phyloP scores from a whole-genome alignment of 2,113 vertebrate genomes.

The Phyllostomus hastatus region DNA sequence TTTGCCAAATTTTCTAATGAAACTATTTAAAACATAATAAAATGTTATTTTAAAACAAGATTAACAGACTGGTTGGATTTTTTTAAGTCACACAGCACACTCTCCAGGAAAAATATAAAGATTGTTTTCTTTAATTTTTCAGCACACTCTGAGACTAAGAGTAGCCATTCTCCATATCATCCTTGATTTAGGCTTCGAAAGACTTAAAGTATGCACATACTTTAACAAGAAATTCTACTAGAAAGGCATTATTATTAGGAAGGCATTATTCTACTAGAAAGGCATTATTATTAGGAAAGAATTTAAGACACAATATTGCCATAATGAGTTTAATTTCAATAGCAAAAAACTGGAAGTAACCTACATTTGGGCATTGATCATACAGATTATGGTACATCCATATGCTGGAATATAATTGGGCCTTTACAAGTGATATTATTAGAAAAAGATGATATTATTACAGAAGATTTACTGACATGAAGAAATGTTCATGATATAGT shows the following conservation, averaged over 20 bases:
- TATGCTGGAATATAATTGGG: background rate
- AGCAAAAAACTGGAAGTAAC: constrained; percentile 3
- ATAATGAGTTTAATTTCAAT: constrained; percentile 7
- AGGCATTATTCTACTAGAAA: constrained; percentile 39
- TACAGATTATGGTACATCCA: background rate
- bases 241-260: background rate
- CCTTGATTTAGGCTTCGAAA: background rate
- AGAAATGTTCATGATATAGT: background rate
- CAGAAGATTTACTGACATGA: background rate
- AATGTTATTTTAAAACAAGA: constrained; percentile 6
- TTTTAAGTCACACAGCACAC: background rate
- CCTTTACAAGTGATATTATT: background rate
- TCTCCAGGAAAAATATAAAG: background rate
- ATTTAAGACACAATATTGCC: background rate
- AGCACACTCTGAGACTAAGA: constrained; percentile 20
- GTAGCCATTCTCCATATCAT: background rate
- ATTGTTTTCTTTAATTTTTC: constrained; percentile 7
- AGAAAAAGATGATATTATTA: background rate
- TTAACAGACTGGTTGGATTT: background rate
- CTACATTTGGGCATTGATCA: background rate
- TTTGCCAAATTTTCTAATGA: constrained; percentile 30
- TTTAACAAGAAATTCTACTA: constrained; percentile 28
- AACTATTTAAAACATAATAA: constrained; percentile 24
- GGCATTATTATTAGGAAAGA: background rate
- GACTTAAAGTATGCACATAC: background rate